phyloP scores from a whole-genome alignment of 2,888 invertebrate species.

The Halictus quadricinctus region DNA sequence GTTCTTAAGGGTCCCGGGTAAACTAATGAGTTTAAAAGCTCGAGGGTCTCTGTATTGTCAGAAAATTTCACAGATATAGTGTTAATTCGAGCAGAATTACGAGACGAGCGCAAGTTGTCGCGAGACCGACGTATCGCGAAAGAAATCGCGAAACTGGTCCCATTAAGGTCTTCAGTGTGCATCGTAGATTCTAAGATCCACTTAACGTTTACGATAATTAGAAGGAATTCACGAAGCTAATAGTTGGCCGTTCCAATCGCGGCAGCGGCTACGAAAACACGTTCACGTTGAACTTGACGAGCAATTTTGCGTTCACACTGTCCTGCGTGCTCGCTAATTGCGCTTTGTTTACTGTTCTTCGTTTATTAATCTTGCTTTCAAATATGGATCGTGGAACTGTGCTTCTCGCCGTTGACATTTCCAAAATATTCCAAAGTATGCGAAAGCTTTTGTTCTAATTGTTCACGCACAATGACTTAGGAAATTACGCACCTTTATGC shows the following conservation, averaged over 20 bases:
- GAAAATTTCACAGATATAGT: constrained; percentile 33
- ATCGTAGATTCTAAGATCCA: constrained; percentile 59
- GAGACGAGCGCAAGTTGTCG: constrained; percentile 40
- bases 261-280: not conserved
- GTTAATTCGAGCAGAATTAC: constrained; percentile 36
- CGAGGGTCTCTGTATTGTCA: not conserved
- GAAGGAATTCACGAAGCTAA: constrained; percentile 59
- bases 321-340: not conserved
- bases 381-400: not conserved
- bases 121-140: constrained; percentile 44
- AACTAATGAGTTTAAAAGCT: constrained; percentile 1
- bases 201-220: constrained; percentile 70
- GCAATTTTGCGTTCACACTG: constrained; percentile 34
- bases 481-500: no score
- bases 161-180: constrained; percentile 58
- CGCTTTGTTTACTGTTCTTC: constrained; percentile 10
- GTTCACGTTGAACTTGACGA: constrained; percentile 18
- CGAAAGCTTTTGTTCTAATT: no score
- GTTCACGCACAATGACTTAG: no score
- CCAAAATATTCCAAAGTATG: no score
- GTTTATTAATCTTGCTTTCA: not conserved
- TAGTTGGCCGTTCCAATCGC: constrained; percentile 29
- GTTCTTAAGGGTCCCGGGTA: not conserved
- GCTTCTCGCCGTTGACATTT: not conserved
- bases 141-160: constrained; percentile 62